Percentiles rank a stretch among this genome's conserved stretches.
Conservation (phyloP, 2,888 invertebrate genomes). For the Brachyopa scutellaris region DNA sequence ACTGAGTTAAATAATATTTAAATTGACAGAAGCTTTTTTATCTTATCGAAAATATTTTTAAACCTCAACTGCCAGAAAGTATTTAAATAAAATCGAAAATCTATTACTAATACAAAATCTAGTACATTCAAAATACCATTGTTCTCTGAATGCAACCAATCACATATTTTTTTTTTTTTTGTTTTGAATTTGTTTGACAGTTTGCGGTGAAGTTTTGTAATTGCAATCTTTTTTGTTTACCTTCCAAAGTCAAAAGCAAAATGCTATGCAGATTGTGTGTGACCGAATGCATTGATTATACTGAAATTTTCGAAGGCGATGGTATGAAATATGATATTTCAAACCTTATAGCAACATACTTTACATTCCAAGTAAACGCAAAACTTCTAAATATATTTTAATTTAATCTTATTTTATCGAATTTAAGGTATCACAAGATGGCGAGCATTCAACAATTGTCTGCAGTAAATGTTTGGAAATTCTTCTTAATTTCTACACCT, state of each 20-base stretch:
- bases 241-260: slow-evolving; percentile 1
- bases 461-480: slow-evolving; percentile 29
- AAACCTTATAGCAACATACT: slow-evolving; percentile 19
- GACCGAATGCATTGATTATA: slow-evolving; percentile 28
- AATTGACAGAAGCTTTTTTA: too few species aligned
- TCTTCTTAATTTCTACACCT: slow-evolving; percentile 6
- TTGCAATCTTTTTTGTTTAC: slow-evolving; percentile 10
- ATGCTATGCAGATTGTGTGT: slow-evolving; percentile 59
- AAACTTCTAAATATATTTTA: background rate
- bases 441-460: slow-evolving; percentile 21
- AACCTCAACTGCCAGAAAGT: too few species aligned
- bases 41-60: too few species aligned
- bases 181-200: background rate
- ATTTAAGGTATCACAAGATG: slow-evolving; percentile 31
- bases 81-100: too few species aligned
- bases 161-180: too few species aligned
- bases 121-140: background rate
- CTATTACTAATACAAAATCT: background rate
- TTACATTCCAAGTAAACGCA: slow-evolving; percentile 40
- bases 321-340: background rate
- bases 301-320: slow-evolving; percentile 17
- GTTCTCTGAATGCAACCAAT: background rate
- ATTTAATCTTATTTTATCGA: too few species aligned
- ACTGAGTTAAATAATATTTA: too few species aligned
- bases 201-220: background rate